Evolutionary conservation across 2,797 vertebrate genomes (phyloP), one percentile per base, ranked within the genome.

Genomic region (Acanthis flammea): DNA sequence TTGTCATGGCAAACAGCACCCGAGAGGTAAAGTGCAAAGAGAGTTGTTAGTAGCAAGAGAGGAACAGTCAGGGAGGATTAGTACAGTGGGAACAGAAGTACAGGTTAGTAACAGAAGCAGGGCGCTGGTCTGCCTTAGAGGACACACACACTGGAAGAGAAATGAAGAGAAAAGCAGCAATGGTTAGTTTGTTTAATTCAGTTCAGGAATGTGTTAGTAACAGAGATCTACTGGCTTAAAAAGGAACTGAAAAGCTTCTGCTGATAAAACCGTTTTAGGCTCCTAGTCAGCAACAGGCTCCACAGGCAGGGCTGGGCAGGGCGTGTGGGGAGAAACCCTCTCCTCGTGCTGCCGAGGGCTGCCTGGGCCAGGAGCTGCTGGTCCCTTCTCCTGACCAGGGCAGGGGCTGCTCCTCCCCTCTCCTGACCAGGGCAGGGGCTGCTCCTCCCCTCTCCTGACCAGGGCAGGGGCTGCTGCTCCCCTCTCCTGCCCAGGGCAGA

Each of bases 191-290:
- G 95, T 95, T 93, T 89, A 95, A 96, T 94, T 95, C 95, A 39
- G 72, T 82, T 94, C 81, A 92, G 94, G 89, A 94, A 78, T 80
- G 95, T 93, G 95, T 96, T 95, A 97, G 96, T 93, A 76, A 91
- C 94, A 92, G 87, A 88, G 92, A 91, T 85, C 95, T 53, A 68
- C 78, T 8, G 94, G 92, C 96, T 94, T 96, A 91, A 96, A 96
- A 96, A 95, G 96, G 95, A 97, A 96, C 96, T 90, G 96, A 97
- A 97, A 97, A 96, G 96, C 96, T 96, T 94, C 95, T 97, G 95
- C 92, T 94, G 93, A 93, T 94, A 87, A 95, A 95, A 92, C 90
- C 60, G 0, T 82, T 86, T 88, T 67, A 84, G 86, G 80, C 17
- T 87, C 77, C 74, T 44, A 67, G 88, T 95, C 94, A 95, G 94